A percentile compares a stretch with the other conserved stretches of the same genome.
phyloP scores from a whole-genome alignment of 2,888 invertebrate species.

The Ochropleura plecta region DNA sequence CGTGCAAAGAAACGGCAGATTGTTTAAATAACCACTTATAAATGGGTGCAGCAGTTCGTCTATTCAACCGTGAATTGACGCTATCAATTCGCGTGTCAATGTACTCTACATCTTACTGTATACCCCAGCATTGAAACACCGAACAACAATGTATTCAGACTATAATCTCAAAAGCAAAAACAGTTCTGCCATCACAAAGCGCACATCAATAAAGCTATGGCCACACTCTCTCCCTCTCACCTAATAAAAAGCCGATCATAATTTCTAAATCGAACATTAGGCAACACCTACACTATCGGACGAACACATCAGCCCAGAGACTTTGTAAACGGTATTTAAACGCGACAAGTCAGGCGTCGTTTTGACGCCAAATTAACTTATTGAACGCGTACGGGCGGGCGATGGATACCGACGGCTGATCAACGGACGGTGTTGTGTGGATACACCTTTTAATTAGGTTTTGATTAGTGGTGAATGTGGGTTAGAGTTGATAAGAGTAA shows the following conservation, averaged over 20 bases:
- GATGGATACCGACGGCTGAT: conserved; percentile 54
- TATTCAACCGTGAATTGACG: background rate
- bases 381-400: conserved; percentile 70
- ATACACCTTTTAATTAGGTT: conserved; percentile 55
- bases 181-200: background rate
- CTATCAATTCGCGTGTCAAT: background rate
- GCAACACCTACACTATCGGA: conserved; percentile 64
- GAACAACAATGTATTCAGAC: background rate
- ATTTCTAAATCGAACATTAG: conserved; percentile 59
- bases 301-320: conserved; percentile 56
- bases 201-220: conserved; percentile 16
- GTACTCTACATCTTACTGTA: background rate
- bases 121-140: background rate
- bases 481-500: background rate
- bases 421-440: conserved; percentile 62
- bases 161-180: conserved; percentile 1
- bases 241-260: conserved; percentile 48
- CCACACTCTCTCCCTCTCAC: conserved; percentile 6
- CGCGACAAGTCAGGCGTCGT: conserved; percentile 70
- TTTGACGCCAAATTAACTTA: conserved; percentile 83
- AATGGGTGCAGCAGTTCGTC: background rate
- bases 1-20: too few relatives aligned
- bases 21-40: too few relatives aligned
- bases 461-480: conserved; percentile 4
- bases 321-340: conserved; percentile 59